Conservation (phyloP, 1,140 invertebrate species). For the Saccostrea glomerata region DNA sequence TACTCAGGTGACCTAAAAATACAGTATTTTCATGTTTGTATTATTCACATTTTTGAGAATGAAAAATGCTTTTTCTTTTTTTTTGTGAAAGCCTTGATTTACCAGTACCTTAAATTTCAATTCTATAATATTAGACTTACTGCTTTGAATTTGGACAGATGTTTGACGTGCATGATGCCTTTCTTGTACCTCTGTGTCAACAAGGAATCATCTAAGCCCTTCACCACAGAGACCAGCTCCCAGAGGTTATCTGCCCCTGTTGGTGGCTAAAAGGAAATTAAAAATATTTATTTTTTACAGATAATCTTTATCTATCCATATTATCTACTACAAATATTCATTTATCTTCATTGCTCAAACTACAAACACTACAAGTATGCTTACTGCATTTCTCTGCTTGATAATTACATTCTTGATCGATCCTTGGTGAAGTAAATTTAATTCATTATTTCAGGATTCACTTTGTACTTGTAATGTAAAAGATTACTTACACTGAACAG, state of each 20-base stretch:
- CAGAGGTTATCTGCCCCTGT: slow-evolving; percentile 78
- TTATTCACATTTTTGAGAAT: no score
- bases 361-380: no score
- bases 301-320: no score
- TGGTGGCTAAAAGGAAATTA: slow-evolving; percentile 68
- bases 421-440: not conserved
- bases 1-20: no score
- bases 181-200: slow-evolving; percentile 76
- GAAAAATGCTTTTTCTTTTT: no score
- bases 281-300: not conserved
- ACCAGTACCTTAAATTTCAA: not conserved
- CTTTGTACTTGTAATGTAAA: no score
- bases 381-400: no score
- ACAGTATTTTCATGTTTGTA: no score
- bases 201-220: slow-evolving; percentile 71
- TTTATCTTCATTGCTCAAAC: no score
- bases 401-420: no score
- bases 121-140: slow-evolving; percentile 69
- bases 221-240: slow-evolving; percentile 78
- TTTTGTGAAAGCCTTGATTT: no score
- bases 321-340: no score
- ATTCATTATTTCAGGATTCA: not conserved
- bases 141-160: slow-evolving; percentile 75
- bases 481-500: slow-evolving; percentile 72
- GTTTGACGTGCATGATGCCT: slow-evolving; percentile 79